Percentiles rank a stretch among this genome's conserved stretches.
Conservation (phyloP, 2,888 invertebrate species). For the Andricus curvator region DNA sequence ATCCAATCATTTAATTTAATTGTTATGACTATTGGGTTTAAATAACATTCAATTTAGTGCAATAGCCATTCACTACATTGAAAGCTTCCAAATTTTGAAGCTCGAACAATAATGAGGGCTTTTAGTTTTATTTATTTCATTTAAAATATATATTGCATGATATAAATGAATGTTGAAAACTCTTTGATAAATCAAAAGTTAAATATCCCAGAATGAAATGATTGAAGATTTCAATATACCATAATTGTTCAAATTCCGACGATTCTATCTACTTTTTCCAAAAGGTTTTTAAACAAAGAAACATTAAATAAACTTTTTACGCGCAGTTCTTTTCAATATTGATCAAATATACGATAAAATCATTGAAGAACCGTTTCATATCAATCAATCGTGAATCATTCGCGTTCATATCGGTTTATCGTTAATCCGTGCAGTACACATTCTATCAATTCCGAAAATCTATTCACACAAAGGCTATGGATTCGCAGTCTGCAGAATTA, state of each 20-base stretch:
- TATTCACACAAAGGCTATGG: neutral
- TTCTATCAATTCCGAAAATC: slow-evolving; percentile 26
- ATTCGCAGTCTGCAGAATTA: neutral
- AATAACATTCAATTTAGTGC: neutral
- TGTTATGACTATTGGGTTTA: neutral
- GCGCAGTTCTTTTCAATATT: neutral
- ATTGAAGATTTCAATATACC: neutral
- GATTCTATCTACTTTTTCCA: neutral
- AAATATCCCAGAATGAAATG: no score
- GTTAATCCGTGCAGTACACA: neutral
- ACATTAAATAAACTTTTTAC: neutral
- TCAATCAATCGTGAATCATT: slow-evolving; percentile 26
- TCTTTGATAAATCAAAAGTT: no score
- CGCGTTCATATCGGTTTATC: neutral
- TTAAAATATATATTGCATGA: no score
- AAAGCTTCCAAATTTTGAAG: neutral
- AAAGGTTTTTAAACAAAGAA: neutral
- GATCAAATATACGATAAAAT: neutral
- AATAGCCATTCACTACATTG: neutral
- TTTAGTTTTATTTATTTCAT: no score
- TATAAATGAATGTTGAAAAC: no score
- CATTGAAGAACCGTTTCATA: neutral
- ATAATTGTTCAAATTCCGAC: neutral
- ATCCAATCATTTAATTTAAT: neutral
- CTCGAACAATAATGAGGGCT: neutral